A percentile compares a stretch with the other conserved stretches of the same genome.
phyloP scores from a whole-genome alignment of 2,888 invertebrate species.

The Synergus japonicus region DNA sequence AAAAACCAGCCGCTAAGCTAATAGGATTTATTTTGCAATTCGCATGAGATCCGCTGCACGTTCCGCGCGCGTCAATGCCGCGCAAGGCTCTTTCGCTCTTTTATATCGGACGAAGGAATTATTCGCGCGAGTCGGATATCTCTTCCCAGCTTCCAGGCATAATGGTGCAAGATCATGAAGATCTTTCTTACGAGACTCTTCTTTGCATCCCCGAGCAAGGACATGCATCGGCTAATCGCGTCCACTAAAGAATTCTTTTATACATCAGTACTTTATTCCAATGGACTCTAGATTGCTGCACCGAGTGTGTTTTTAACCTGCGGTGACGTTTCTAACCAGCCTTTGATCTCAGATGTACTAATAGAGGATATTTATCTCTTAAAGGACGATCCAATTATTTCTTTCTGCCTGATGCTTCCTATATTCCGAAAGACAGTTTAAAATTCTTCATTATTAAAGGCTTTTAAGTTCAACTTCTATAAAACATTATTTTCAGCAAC shows the following conservation, averaged over 20 bases:
- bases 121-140: conserved; percentile 37
- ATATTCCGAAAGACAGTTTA: neutral
- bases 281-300: conserved; percentile 26
- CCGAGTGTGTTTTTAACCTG: neutral
- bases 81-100: conserved; percentile 33
- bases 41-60: conserved; percentile 52
- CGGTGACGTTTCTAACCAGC: neutral
- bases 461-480: too few species aligned
- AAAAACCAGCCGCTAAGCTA: conserved; percentile 56
- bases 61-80: conserved; percentile 40
- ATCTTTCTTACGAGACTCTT: conserved; percentile 32
- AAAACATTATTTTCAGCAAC: too few species aligned
- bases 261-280: neutral
- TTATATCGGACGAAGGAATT: conserved; percentile 36
- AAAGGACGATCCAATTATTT: conserved; percentile 1
- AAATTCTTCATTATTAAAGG: neutral
- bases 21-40: conserved; percentile 64
- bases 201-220: conserved; percentile 31
- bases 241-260: conserved; percentile 6
- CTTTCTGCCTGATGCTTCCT: neutral
- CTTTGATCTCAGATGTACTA: conserved; percentile 8
- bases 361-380: neutral
- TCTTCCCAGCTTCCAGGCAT: conserved; percentile 38
- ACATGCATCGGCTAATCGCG: conserved; percentile 26
- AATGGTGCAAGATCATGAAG: conserved; percentile 36